phyloP scores from a whole-genome alignment of 2,797 vertebrate species.

The Allobates femoralis region DNA sequence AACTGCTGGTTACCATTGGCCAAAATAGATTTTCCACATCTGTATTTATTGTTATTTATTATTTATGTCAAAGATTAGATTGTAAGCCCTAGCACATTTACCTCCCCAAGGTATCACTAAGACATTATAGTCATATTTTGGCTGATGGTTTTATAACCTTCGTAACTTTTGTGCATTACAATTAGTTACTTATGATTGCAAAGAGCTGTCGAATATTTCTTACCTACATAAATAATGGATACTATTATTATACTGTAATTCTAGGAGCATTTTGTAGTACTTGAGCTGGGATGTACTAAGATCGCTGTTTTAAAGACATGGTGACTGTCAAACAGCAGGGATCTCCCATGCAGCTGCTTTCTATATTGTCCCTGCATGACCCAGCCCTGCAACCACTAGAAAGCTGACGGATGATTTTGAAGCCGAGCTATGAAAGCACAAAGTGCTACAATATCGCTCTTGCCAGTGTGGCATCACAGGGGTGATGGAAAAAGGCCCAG shows the following conservation, averaged over 20 bases:
- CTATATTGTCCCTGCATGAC: slow-evolving; percentile 42
- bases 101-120: too few relatives aligned
- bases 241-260: background rate
- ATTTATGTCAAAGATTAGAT: too few relatives aligned
- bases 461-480: slow-evolving; percentile 53
- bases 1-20: too few relatives aligned
- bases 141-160: too few relatives aligned
- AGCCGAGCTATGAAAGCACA: slow-evolving; percentile 43
- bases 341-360: slow-evolving; percentile 36
- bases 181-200: background rate
- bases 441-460: slow-evolving; percentile 36
- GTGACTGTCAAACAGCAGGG: slow-evolving; percentile 50
- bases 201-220: background rate
- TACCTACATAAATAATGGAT: background rate
- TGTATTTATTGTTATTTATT: too few relatives aligned
- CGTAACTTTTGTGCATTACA: too few relatives aligned
- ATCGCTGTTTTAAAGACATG: background rate
- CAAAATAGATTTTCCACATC: too few relatives aligned
- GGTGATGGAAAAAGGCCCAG: slow-evolving; percentile 44
- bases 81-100: too few relatives aligned
- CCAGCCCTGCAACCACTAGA: slow-evolving; percentile 32
- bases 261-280: background rate
- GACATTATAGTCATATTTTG: too few relatives aligned
- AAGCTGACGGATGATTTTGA: slow-evolving; percentile 40
- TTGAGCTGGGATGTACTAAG: background rate